phyloP scores from a whole-genome alignment of 2,888 invertebrate genomes.

The Ischnura elegans region DNA sequence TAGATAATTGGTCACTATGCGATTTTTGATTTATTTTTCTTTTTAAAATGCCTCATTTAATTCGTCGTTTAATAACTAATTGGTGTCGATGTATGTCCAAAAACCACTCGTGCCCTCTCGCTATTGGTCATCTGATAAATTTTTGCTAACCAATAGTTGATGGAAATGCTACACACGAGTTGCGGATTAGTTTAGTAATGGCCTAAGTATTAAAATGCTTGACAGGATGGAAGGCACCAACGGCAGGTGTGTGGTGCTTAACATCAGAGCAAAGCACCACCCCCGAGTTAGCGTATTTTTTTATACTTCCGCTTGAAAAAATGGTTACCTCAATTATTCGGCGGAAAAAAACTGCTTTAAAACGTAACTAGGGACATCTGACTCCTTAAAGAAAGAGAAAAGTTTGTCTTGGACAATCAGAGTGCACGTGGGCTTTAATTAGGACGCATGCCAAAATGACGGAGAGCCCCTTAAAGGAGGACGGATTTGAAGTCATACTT shows the following conservation, averaged over 20 bases:
- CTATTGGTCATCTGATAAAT: too few relatives aligned
- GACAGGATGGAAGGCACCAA: background rate
- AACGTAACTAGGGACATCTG: background rate
- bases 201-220: background rate
- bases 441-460: background rate
- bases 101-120: too few relatives aligned
- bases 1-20: too few relatives aligned
- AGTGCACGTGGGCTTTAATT: slow-evolving; percentile 25
- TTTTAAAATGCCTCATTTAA: too few relatives aligned
- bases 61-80: too few relatives aligned
- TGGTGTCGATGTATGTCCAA: too few relatives aligned
- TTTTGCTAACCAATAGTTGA: too few relatives aligned
- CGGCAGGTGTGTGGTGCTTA: slow-evolving; percentile 18
- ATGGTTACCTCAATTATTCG: background rate
- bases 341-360: background rate
- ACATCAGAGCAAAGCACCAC: background rate
- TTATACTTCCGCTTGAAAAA: slow-evolving; percentile 1
- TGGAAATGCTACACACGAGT: too few relatives aligned
- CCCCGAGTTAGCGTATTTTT: background rate
- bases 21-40: too few relatives aligned
- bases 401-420: background rate
- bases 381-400: background rate
- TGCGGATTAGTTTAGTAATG: too few relatives aligned
- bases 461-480: background rate
- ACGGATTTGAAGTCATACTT: background rate